Evolutionary conservation across 2,797 vertebrate species (phyloP), one percentile per base, ranked within the genome.

Genomic region (Lagodon rhomboides): DNA sequence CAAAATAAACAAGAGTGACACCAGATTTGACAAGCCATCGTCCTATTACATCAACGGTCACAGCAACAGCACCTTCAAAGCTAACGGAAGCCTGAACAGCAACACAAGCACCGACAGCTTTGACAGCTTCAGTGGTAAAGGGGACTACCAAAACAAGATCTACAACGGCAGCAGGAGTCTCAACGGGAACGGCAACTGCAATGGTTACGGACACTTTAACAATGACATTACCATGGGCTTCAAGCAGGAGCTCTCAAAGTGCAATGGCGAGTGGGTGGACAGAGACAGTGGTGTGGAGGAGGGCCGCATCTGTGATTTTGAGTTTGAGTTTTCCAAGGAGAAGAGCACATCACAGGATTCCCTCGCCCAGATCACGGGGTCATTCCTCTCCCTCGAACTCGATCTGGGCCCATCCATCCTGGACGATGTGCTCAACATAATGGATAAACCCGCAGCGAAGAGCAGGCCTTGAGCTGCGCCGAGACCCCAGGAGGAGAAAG

Each of bases 401-500:
- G 98, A 99, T 87, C 94, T 99, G 73, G 98, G 98, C 58, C 98
- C 98, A 75, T 99, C 98, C 68, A 98, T 99, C 94, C 89, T 99
- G 94, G 98, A 99, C 81, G 98, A 99, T 54, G 97, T 99, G 71
- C 97, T 99, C 79, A 97, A 99, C 87, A 98, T 99, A 86, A 99
- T 99, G 98, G 97, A 99, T 91, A 97, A 96, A 91, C 92, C 95
- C 20, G 85, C 92, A 86, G 92, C 53, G 5, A 95, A 93, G 88
- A 94, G 92, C 92, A 87, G 94, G 87, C 92, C 94, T 88, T 95
- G 89, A 95, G 81, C 88, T 86, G 85, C 70, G 75, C 73, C 11
- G 63, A 73, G 77, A 74, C 73, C 77, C 73, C 58, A 6, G 53
- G 56, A 87, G 73, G 65, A 84, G 76, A 92, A 92, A 92, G 89